A percentile compares a stretch with the other conserved stretches of the same genome.
Evolutionary conservation across 2,113 vertebrate species (phyloP).

Genomic region (Ginglymostoma cirratum): DNA sequence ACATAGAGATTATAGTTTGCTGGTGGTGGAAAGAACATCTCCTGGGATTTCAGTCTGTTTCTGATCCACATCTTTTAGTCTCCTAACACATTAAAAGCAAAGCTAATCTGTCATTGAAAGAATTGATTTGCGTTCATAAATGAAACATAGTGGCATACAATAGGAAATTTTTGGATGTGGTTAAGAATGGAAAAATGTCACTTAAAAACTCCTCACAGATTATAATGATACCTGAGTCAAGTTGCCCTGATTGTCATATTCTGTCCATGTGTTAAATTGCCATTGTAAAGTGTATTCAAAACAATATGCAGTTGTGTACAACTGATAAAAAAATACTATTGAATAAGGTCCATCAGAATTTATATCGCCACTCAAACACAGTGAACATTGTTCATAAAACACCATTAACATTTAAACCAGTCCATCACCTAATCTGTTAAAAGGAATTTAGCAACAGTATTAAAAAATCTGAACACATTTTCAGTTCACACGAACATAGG

Average conservation of each 20-base stretch:
- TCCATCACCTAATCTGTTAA: background rate
- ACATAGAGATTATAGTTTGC: background rate
- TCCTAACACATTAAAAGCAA: constrained; percentile 23
- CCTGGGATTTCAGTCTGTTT: background rate
- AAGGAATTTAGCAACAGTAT: background rate
- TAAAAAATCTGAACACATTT: background rate
- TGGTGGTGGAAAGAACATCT: background rate
- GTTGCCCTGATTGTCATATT: background rate
- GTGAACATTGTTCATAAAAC: background rate
- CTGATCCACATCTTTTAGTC: background rate
- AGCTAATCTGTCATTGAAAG: constrained; percentile 3
- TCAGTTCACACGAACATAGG: background rate
- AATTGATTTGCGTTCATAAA: constrained; percentile 3
- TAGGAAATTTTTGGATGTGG: background rate
- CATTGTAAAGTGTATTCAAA: background rate
- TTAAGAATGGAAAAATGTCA: background rate
- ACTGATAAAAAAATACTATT: background rate
- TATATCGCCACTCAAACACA: background rate
- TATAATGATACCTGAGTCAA: background rate
- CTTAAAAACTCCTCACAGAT: background rate
- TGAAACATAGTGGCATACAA: background rate
- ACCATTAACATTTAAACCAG: background rate
- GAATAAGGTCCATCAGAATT: background rate
- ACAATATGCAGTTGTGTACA: background rate
- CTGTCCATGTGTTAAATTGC: background rate